Conservation (phyloP, 2,797 vertebrate species). For the Apogon hyalosoma region DNA sequence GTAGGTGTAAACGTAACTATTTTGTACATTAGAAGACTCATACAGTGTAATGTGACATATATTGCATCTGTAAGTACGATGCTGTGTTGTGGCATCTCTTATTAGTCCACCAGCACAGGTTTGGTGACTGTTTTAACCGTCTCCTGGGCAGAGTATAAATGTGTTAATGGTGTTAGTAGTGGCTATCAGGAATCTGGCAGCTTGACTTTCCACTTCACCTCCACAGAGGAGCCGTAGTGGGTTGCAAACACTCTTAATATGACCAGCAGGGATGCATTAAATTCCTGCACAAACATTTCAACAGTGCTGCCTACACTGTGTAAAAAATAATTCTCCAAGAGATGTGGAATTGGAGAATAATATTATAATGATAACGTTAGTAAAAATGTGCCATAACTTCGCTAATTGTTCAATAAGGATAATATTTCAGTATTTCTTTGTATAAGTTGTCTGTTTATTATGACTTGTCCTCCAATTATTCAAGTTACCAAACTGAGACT, state of each 20-base stretch:
- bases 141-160: conserved; percentile 56
- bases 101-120: conserved; percentile 35
- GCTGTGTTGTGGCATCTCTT: conserved; percentile 42
- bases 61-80: conserved; percentile 29
- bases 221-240: conserved; percentile 44
- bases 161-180: conserved; percentile 64
- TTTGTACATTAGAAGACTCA: conserved; percentile 1
- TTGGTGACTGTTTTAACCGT: conserved; percentile 48
- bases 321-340: conserved; percentile 18
- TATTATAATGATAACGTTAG: conserved; percentile 11
- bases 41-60: conserved; percentile 34
- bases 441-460: neutral
- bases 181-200: conserved; percentile 72
- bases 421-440: neutral
- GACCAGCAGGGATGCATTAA: conserved; percentile 64
- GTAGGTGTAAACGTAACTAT: conserved; percentile 19
- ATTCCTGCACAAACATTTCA: conserved; percentile 55
- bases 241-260: conserved; percentile 59
- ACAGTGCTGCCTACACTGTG: conserved; percentile 19
- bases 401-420: neutral
- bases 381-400: neutral
- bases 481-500: neutral
- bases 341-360: conserved; percentile 20
- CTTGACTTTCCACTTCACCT: conserved; percentile 68
- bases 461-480: conserved; percentile 11